Evolutionary conservation across 2,113 vertebrate genomes (phyloP).

Genomic region (Urocolius indicus): DNA sequence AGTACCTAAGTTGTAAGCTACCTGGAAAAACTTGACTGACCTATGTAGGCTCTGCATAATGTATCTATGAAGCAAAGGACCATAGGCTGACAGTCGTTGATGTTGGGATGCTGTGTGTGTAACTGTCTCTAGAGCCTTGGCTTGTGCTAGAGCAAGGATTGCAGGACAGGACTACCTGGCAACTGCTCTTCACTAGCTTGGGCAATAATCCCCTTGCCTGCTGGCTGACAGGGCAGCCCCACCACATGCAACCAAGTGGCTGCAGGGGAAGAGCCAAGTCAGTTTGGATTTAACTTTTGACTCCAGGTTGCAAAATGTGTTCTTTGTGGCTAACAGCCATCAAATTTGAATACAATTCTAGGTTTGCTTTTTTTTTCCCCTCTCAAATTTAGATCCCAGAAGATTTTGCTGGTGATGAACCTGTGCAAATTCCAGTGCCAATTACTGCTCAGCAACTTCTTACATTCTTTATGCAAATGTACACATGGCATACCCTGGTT

Average conservation of each 20-base stretch:
- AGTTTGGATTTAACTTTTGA: background rate
- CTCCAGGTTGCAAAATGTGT: background rate
- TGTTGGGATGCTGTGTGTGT: background rate
- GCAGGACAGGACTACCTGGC: background rate
- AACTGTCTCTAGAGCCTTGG: background rate
- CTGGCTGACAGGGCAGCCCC: background rate
- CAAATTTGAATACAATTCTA: background rate
- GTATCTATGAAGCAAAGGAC: fast-evolving
- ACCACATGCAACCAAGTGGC: fast-evolving
- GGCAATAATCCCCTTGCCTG: background rate
- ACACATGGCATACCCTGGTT: background rate
- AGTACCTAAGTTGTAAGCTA: background rate
- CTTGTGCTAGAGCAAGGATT: fast-evolving
- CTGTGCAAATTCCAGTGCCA: background rate
- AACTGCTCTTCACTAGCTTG: background rate
- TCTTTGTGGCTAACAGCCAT: background rate
- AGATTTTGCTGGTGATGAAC: background rate
- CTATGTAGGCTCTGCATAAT: background rate
- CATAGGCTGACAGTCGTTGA: fast-evolving
- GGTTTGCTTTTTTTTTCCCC: background rate
- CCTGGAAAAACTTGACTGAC: background rate
- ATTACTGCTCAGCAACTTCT: background rate
- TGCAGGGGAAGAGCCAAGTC: background rate
- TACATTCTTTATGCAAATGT: background rate
- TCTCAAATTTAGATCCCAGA: background rate